Percentiles rank a stretch among this genome's conserved stretches.
Evolutionary conservation across 2,797 vertebrate species (phyloP).

Genomic region (Martes flavigula): DNA sequence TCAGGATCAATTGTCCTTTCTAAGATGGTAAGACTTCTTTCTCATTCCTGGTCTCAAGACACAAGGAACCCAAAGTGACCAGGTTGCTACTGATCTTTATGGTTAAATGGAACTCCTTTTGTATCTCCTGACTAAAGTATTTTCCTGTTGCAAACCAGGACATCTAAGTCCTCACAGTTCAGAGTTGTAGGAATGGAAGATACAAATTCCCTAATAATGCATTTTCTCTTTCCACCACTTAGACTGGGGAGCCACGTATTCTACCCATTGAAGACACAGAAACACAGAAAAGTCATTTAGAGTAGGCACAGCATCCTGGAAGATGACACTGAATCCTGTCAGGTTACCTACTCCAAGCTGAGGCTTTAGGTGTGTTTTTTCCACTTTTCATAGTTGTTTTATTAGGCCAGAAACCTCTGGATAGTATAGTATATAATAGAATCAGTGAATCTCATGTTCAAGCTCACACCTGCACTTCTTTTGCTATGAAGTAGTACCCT

Average conservation of each 20-base stretch:
- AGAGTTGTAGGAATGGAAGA: not conserved
- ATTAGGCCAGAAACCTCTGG: not conserved
- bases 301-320: not conserved
- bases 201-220: not conserved
- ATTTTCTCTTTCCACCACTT: not conserved
- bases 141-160: not conserved
- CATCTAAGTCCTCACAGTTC: not conserved
- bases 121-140: not conserved
- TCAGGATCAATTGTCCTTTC: not conserved
- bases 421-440: not conserved
- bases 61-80: not conserved
- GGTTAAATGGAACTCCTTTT: not conserved
- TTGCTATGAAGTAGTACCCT: not conserved
- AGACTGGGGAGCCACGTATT: not conserved
- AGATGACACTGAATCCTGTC: not conserved
- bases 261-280: not conserved
- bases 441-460: not conserved
- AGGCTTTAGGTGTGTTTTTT: not conserved
- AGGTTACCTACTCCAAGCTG: not conserved
- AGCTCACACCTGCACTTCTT: not conserved
- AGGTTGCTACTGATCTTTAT: not conserved
- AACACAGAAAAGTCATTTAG: not conserved
- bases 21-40: not conserved
- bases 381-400: not conserved
- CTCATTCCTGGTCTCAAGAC: not conserved